phyloP scores from a whole-genome alignment of 1,140 invertebrate species.

The Cydia fagiglandana region DNA sequence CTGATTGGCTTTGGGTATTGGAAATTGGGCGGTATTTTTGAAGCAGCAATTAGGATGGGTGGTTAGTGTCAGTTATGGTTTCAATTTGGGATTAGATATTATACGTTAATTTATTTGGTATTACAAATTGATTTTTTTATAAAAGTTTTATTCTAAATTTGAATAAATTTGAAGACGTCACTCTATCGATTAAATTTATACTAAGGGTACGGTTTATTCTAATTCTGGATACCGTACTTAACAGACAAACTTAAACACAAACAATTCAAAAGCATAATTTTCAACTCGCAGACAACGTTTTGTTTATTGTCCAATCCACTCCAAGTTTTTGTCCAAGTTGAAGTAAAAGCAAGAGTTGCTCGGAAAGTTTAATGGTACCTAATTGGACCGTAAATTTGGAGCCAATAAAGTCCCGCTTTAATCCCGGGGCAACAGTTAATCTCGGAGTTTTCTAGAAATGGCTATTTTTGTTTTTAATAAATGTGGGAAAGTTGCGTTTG shows the following conservation, averaged over 20 bases:
- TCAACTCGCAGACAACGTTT: constrained; percentile 35
- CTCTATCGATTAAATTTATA: no score
- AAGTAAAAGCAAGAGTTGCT: constrained; percentile 6
- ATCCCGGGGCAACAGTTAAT: constrained; percentile 37
- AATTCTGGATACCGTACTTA: no score
- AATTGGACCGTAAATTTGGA: constrained; percentile 52
- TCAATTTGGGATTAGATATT: background rate
- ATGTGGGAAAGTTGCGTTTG: no score
- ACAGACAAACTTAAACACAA: background rate
- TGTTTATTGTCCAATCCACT: background rate
- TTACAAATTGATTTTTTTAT: no score
- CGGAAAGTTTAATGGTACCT: constrained; percentile 46
- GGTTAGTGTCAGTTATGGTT: constrained; percentile 4
- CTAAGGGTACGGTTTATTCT: no score
- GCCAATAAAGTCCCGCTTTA: constrained; percentile 50
- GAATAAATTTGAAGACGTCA: no score
- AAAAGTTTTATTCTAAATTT: no score
- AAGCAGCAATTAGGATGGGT: background rate
- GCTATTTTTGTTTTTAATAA: background rate
- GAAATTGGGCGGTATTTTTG: background rate
- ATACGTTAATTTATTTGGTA: background rate
- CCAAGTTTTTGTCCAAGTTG: background rate
- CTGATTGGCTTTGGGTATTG: background rate
- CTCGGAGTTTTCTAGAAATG: background rate
- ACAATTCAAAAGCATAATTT: constrained; percentile 29